Evolutionary conservation across 1,140 invertebrate genomes (phyloP), one percentile per base, ranked within the genome.

Genomic region (Lordiphosa clarofinis): DNA sequence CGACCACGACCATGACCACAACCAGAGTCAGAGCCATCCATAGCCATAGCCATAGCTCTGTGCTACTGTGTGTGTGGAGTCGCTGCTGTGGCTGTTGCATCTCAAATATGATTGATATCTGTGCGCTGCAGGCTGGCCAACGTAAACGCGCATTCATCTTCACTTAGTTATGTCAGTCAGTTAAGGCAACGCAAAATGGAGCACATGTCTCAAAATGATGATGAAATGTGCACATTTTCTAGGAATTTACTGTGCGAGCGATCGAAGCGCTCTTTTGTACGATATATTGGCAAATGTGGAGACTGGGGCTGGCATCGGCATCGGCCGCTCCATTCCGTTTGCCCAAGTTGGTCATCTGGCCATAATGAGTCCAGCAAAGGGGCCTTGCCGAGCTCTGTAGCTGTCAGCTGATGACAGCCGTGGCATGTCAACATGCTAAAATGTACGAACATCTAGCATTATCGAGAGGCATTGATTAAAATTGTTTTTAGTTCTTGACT

Each of bases 201-300:
- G 82, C 82, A 84, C 78, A 84, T 84, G 78, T 78, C 78, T 86
- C 73, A 69, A 87, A 87, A 87, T 87, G 82, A 87, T 87, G 84
- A 87, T 87, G 84, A 84, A 87, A 87, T 78, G 82, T 72, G 66
- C 84, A 78, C 76, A 82, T 82, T 84, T 87, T 87, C 82, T 82
- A 82, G 70, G 82, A 87, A 87, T 78, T 86, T 78, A 52, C 55
- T 61, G 60, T 49, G 66, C 70, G 39, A 65, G 63, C 54, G 57
- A 57, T 65, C 46, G 56, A 66, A 53, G 49, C 56, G 47, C 63
- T 44, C 57, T 63, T 53, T 28, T 66, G 56, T 70, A 55, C n/a
- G 11, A 10, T 37, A 35, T 52, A 38, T 39, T 57, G 43, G 56
- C 63, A 64, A 70, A 63, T 56, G 64, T 46, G 56, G 49, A 28